phyloP scores from a whole-genome alignment of 2,888 invertebrate species.

The Tanytarsus gracilentus region DNA sequence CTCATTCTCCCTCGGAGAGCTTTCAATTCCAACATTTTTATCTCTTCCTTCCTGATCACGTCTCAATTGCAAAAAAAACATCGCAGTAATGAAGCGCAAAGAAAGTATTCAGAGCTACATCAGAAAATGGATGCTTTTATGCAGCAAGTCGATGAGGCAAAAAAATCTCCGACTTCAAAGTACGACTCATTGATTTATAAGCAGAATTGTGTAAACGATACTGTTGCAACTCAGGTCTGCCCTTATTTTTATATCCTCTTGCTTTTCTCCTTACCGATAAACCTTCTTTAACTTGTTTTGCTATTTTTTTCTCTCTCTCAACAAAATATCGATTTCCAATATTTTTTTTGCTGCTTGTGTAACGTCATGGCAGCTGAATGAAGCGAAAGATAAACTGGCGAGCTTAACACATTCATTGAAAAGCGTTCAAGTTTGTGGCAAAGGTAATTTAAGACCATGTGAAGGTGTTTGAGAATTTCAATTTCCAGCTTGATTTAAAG shows the following conservation, averaged over 20 bases:
- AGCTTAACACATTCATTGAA: constrained; percentile 30
- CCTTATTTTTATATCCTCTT: background rate
- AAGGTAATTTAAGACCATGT: constrained; percentile 21
- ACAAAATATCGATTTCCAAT: background rate
- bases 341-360: background rate
- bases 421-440: constrained; percentile 29
- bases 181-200: constrained; percentile 29
- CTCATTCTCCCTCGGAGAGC: no score
- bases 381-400: constrained; percentile 30
- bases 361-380: constrained; percentile 24
- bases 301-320: background rate
- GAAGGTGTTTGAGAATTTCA: background rate
- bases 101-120: constrained; percentile 29
- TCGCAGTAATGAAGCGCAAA: constrained; percentile 27
- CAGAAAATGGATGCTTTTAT: constrained; percentile 29
- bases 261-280: constrained; percentile 1
- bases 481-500: background rate
- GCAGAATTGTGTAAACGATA: constrained; percentile 29
- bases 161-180: constrained; percentile 29
- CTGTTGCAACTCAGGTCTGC: constrained; percentile 15
- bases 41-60: no score
- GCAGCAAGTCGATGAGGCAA: constrained; percentile 19
- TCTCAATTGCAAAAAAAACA: no score
- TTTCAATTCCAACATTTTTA: no score
- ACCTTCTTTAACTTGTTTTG: constrained; percentile 10